A percentile compares a stretch with the other conserved stretches of the same genome.
Conservation (phyloP, 2,797 vertebrate genomes). For the Peromyscus attwateri region DNA sequence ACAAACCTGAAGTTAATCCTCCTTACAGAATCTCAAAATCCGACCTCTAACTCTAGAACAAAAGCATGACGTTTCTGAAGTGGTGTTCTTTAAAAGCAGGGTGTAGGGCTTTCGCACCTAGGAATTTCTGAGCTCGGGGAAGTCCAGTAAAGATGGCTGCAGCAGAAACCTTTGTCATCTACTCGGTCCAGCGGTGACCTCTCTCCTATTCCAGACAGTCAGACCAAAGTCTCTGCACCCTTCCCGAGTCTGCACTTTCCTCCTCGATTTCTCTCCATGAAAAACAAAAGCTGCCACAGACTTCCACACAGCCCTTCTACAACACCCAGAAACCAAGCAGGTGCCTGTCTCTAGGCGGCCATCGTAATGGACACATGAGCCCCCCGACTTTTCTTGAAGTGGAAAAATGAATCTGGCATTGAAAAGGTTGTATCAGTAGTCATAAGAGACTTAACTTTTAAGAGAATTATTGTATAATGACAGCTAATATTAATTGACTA, state of each 20-base stretch:
- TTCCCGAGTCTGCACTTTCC: not conserved
- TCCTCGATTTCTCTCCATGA: not conserved
- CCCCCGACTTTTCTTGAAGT: not conserved
- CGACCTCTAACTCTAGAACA: not conserved
- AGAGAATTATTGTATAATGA: not conserved
- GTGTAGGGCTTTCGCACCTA: not conserved
- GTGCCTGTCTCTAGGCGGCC: not conserved
- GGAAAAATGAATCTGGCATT: constrained; percentile 14
- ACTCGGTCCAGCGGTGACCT: not conserved
- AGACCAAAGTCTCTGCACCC: not conserved
- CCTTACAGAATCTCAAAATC: not conserved
- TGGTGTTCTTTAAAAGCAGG: too few species aligned
- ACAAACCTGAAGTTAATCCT: not conserved
- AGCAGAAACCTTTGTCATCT: not conserved
- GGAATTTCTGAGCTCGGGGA: not conserved
- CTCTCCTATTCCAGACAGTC: not conserved
- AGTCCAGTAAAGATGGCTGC: constrained; percentile 11
- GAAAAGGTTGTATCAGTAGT: not conserved
- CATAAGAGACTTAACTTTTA: not conserved
- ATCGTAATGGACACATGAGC: not conserved
- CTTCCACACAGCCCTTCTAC: not conserved
- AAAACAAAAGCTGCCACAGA: not conserved
- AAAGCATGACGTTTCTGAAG: not conserved
- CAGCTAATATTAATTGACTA: not conserved
- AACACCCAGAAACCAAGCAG: not conserved